Evolutionary conservation across 2,888 invertebrate species (phyloP), one percentile per base, ranked within the genome.

Genomic region (Drosophila mimetica): DNA sequence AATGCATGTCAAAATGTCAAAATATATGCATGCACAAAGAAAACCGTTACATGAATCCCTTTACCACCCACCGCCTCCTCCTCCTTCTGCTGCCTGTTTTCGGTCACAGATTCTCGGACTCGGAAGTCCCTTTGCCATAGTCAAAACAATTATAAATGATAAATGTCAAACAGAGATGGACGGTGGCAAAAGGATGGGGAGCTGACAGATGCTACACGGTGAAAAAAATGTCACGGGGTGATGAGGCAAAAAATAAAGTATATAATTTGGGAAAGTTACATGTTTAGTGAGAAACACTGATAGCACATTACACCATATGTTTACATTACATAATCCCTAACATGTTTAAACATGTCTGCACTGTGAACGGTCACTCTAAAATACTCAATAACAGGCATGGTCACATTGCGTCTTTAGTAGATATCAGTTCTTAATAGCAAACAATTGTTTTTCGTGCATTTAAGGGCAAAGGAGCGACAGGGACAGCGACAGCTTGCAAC

Each of bases 1-100:
- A 87, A 82, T 87, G 87, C 87, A 87, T 87, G 83, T 82, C 86
- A 82, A 85, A 82, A 82, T 87, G 82, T 82, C 87, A 87, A 82
- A 82, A 87, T 82, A 82, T 87, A 69, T 87, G 74, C 67, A 76
- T 82, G 86, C 71, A 76, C 83, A 87, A 79, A 87, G 80, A 55
- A 69, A 64, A 53, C 39, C 42, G 60, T 50, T 54, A 67, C 64
- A 51, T 25, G 48, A 42, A 61, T 14, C 41, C 46, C 54, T 34
- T 25, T 30, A 22, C 22, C 22, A 22, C 25, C 16, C 8, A 5
- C 69, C 42, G 28, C 22, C 14, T 11, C 47, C 13, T n/a, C n/a
- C n/a, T n/a, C n/a, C n/a, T n/a, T n/a, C n/a, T n/a, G n/a, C n/a
- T n/a, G n/a, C n/a, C 8, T 61, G 39, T 52, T 64, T 41, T 46